phyloP scores from a whole-genome alignment of 2,888 invertebrate genomes.

The Drosophila gaucha region DNA sequence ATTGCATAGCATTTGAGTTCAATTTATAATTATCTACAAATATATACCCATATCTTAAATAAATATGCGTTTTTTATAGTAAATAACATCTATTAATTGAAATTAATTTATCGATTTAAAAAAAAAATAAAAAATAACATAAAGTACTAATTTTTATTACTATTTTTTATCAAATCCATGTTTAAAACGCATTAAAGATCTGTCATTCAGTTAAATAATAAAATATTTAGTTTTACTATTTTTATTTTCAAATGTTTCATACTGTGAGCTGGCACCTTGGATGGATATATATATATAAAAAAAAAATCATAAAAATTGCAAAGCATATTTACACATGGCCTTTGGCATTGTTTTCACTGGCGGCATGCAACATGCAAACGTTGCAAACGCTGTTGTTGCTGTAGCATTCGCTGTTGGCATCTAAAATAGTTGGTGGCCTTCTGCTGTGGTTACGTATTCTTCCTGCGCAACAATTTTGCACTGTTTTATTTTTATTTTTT shows the following conservation, averaged over 20 bases:
- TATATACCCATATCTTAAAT: no score
- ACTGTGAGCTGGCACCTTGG: constrained; percentile 50
- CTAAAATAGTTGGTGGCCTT: constrained; percentile 74
- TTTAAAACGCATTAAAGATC: neutral
- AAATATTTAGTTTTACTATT: constrained; percentile 10
- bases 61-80: no score
- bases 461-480: constrained; percentile 46
- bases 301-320: constrained; percentile 44
- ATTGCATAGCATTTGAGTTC: no score
- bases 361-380: constrained; percentile 52
- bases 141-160: no score
- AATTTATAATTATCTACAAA: no score
- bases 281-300: constrained; percentile 1
- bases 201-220: neutral
- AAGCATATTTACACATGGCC: constrained; percentile 75
- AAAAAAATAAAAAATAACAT: neutral
- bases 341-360: constrained; percentile 73
- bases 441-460: constrained; percentile 71
- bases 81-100: no score
- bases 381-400: constrained; percentile 23
- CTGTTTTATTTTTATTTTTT: constrained; percentile 16
- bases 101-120: neutral
- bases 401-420: constrained; percentile 62
- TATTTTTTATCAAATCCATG: neutral
- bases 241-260: constrained; percentile 34